phyloP scores from a whole-genome alignment of 2,113 vertebrate species.

The Lycaon pictus region DNA sequence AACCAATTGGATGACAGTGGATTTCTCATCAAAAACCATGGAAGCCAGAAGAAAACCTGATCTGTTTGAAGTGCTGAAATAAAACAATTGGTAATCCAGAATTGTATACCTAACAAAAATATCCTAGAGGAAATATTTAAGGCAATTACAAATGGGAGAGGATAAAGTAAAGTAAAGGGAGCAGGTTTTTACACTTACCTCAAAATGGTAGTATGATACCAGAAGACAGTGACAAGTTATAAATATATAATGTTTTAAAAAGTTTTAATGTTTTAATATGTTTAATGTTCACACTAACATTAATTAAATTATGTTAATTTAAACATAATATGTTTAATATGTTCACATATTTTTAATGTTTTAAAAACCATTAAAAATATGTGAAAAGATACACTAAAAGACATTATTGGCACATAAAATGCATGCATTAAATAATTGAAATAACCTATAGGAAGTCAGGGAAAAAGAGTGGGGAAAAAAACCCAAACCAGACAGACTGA shows the following conservation, averaged over 20 bases:
- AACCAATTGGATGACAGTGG: neutral
- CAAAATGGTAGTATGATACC: neutral
- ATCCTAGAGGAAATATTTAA: neutral
- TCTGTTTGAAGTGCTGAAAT: neutral
- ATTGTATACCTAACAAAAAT: conserved; percentile 19
- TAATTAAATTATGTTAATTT: too few relatives aligned
- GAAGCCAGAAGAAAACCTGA: neutral
- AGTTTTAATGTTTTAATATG: too few relatives aligned
- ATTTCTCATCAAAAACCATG: neutral
- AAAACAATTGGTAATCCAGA: neutral
- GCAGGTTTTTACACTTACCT: neutral
- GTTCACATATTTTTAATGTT: too few relatives aligned
- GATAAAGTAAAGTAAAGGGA: neutral
- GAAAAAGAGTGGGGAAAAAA: neutral
- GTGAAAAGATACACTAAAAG: neutral
- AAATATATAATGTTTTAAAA: neutral
- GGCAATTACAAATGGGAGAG: neutral
- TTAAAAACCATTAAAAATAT: neutral
- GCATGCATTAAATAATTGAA: neutral
- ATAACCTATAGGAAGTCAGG: neutral
- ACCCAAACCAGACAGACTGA: neutral
- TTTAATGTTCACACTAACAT: too few relatives aligned
- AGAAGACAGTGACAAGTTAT: neutral
- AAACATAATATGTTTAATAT: too few relatives aligned
- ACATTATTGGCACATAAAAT: neutral